Base-by-base conservation (phyloP, 2,113 vertebrate species). In the Carassius gibelio region DNA sequence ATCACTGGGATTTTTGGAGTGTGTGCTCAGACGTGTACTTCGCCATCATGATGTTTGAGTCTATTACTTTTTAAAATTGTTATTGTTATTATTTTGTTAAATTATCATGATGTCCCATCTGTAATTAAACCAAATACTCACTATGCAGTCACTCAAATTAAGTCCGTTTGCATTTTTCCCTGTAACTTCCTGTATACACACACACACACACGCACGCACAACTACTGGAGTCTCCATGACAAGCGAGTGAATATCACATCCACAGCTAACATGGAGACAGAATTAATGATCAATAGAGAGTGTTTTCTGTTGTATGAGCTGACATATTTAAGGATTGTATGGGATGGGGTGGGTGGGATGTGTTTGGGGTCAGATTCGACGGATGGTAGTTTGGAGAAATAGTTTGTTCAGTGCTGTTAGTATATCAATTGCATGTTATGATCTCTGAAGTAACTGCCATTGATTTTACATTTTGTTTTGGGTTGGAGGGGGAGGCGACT, bases 61-160 rank as follows among this genome's bases (percentile, higher is more conserved):
- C 75, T 81, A 36, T 81, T 84, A 77, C 42, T 66, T 42, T 30
- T 48, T 17, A 38, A 19, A 59, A 64, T 45, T 61, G 5, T 78
- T 62, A 3, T 66, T 62, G 74, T 75, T 75, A 14, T 78, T 50
- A 8, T 23, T 42, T 50, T 81, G 15, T 81, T 64, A 64, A 81
- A 13, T 50, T 13, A 23, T 80, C 38, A 17, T 80, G 21, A 81
- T 48, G 78, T 61, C 83, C 88, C 91, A 94, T 94, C 88, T 95
- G 93, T 95, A 94, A 92, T 89, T 94, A 93, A 93, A 95, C 94
- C 94, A 95, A 94, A 95, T 93, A 94, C 92, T 90, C 92, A 94
- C 94, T 95, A 95, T 95, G 94, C 94, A 95, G 93, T 93, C 93
- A 88, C 91, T 93, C 88, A 91, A 88, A 91, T 88, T 90, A 87